Base-by-base conservation (phyloP, 1,140 invertebrate genomes). In the Temnothorax longispinosus region DNA sequence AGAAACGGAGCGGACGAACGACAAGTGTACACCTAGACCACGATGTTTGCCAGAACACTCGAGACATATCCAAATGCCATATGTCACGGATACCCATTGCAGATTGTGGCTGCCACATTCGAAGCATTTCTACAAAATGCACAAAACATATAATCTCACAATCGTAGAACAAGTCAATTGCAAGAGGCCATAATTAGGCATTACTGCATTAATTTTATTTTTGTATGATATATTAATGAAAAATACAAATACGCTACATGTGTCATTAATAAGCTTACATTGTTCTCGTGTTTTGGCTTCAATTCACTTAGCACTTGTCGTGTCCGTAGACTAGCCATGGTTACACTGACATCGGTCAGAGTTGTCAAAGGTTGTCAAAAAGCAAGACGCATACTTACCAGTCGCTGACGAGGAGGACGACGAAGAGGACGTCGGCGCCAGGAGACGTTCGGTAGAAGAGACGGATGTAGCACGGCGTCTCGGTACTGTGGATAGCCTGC, bases 11-110 rank as follows among this genome's bases (percentile, higher is more conserved):
- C 99, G 96, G 5, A 98, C 98, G 95, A 98, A 98, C 0, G 98
- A 98, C 54, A 99, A 95, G 95, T 99, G 99, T 1, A 99, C 99
- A 27, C 99, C 99, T 69, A 99, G 96, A 76, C 99, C 97, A 91
- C 99, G 96, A 94, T 99, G 99, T 93, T 99, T 98, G 35, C 99
- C 99, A 1, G 99, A 99, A 94, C 99, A 99, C 95, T 99, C 99
- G 75, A 99, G 95, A 94, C 99, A 99, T 86, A 99, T 99, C 98
- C 99, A 99, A 91, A 99, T 99, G 65, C 99, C 99, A 96, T 99
- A 99, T 32, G 98, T 98, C 21, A 99, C 99, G 85, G 98, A 99
- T 7, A 98, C 99, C 99, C 99, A 99, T 95, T 99, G 99, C 5
- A 99, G 99, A 96, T 99, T 99, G 93, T 98, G 97, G 18, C 97